These are phyloP conservation scores for Oophaga pumilio DNA, from an alignment of 2,113 vertebrate species.

Conservation along the genomic window DNA sequence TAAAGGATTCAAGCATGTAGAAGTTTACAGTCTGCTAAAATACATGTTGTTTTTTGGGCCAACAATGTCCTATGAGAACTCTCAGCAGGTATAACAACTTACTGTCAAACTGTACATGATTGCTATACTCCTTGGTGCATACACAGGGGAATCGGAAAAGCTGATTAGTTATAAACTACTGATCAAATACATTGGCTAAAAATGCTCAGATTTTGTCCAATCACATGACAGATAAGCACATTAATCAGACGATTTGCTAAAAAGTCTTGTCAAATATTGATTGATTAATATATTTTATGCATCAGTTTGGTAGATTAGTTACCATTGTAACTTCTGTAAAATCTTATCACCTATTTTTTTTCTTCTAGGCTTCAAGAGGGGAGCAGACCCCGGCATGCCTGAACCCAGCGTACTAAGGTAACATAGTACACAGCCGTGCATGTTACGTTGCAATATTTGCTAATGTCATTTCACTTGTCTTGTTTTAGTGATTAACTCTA, in stretches of 20 bases:
- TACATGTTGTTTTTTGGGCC: too few species aligned
- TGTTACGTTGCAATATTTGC: neutral
- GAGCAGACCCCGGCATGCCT: conserved; percentile 97
- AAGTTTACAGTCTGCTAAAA: too few species aligned
- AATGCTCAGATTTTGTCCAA: neutral
- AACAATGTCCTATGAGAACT: too few species aligned
- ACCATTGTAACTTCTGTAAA: neutral
- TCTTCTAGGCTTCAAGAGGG: conserved; percentile 89
- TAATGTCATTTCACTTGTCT: neutral
- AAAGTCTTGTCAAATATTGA: neutral
- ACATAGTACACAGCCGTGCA: neutral
- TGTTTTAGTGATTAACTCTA: too few species aligned
- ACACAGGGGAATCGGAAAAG: too few species aligned
- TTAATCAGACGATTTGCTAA: neutral
- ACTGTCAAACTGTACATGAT: too few species aligned
- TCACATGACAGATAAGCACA: neutral
- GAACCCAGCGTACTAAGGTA: conserved; percentile 92
- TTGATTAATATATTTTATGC: too few species aligned
- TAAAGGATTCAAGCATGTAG: too few species aligned
- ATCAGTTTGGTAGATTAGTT: neutral
- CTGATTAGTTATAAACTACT: too few species aligned
- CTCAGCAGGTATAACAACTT: too few species aligned
- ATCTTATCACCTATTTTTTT: conserved; percentile 39
- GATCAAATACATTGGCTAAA: too few species aligned
- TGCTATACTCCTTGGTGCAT: too few species aligned